Evolutionary conservation across 2,888 invertebrate genomes (phyloP).

Genomic region (Blastobasis adustella): DNA sequence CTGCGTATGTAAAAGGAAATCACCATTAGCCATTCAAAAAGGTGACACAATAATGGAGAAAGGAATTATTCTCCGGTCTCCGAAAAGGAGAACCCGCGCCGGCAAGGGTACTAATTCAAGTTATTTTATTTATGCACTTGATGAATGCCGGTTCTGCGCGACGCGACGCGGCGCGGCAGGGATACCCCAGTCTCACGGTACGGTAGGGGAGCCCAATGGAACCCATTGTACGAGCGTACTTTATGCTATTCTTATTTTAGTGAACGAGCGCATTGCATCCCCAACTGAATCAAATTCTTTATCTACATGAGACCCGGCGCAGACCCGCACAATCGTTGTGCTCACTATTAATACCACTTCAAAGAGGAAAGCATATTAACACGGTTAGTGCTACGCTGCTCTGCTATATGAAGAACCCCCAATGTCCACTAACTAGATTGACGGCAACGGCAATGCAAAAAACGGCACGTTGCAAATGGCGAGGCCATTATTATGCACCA

Average conservation of each 20-base stretch:
- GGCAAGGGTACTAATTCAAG: constrained; percentile 46
- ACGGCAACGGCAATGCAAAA: too few species aligned
- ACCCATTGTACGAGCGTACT: constrained; percentile 32
- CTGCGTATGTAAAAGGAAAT: too few species aligned
- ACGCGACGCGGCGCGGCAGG: constrained; percentile 28
- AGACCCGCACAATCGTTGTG: too few species aligned
- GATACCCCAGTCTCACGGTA: constrained; percentile 31
- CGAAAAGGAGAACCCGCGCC: constrained; percentile 16
- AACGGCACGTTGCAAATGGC: too few species aligned
- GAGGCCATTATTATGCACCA: too few species aligned
- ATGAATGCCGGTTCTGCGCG: constrained; percentile 32
- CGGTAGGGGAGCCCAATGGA: constrained; percentile 28
- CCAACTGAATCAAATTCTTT: background rate
- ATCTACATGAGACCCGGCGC: too few species aligned
- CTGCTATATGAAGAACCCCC: too few species aligned
- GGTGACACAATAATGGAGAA: constrained; percentile 25
- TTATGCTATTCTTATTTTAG: constrained; percentile 3
- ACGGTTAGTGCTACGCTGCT: too few species aligned
- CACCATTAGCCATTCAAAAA: background rate
- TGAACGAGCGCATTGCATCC: background rate
- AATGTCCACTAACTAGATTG: too few species aligned
- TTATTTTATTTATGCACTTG: constrained; percentile 57
- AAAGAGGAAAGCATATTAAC: too few species aligned
- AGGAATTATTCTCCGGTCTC: constrained; percentile 35
- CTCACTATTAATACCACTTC: too few species aligned